Percentiles rank a stretch among this genome's conserved stretches.
Conservation (phyloP, 2,113 vertebrate genomes). For the Gopherus evgoodei region DNA sequence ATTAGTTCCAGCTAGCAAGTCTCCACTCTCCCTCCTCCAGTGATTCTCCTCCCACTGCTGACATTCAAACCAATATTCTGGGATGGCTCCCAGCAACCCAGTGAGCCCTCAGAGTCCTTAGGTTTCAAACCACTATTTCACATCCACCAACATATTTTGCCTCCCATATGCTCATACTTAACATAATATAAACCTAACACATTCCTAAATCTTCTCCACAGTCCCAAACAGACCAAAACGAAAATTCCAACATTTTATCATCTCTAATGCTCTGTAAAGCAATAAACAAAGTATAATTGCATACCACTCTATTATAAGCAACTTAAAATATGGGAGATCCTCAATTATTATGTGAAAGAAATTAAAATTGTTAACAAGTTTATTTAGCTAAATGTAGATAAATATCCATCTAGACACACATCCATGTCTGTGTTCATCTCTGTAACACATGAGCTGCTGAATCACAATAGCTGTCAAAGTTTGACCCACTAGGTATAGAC, state of each 20-base stretch:
- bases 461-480: too few relatives aligned
- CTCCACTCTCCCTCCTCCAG: not conserved
- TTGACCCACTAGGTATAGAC: too few relatives aligned
- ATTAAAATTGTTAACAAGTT: too few relatives aligned
- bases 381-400: too few relatives aligned
- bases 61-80: not conserved
- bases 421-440: too few relatives aligned
- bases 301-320: too few relatives aligned
- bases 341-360: too few relatives aligned
- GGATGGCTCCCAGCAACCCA: not conserved
- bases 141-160: not conserved
- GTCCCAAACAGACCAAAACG: not conserved
- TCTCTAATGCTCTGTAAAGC: not conserved
- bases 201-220: not conserved
- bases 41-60: not conserved
- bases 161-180: not conserved
- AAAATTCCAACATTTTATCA: not conserved
- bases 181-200: not conserved
- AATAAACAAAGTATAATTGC: not conserved
- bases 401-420: too few relatives aligned
- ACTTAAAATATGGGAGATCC: too few relatives aligned
- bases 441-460: too few relatives aligned
- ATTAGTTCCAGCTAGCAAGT: not conserved
- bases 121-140: not conserved
- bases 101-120: not conserved